phyloP scores from a whole-genome alignment of 2,113 vertebrate species.

The Bos taurus region ARS-UCD2.0 NC_037331.1:57598501-57599000 shows the following conservation, averaged over 20 bases:
- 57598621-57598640: constrained; percentile 24
- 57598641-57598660: constrained; percentile 39
- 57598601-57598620: constrained; percentile 40
- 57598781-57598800: not conserved
- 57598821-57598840: not conserved
- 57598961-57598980: not conserved
- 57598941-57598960: not conserved
- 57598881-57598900: not conserved
- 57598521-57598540: not conserved
- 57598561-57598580: constrained; percentile 7
- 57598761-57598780: not conserved
- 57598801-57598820: not conserved
- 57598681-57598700: constrained; percentile 15
- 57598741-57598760: not conserved
- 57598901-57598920: not conserved
- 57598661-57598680: not conserved
- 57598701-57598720: not conserved
- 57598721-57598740: not conserved
- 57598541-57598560: not conserved
- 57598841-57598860: not conserved
- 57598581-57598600: constrained; percentile 35
- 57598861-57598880: not conserved
- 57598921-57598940: not conserved
- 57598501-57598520: not conserved
- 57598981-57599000: not conserved